Percentiles rank a stretch among this genome's conserved stretches.
Evolutionary conservation across 92 coral and sea anemone species (phyloP).

Genomic region (Scolanthus callimorphus): DNA sequence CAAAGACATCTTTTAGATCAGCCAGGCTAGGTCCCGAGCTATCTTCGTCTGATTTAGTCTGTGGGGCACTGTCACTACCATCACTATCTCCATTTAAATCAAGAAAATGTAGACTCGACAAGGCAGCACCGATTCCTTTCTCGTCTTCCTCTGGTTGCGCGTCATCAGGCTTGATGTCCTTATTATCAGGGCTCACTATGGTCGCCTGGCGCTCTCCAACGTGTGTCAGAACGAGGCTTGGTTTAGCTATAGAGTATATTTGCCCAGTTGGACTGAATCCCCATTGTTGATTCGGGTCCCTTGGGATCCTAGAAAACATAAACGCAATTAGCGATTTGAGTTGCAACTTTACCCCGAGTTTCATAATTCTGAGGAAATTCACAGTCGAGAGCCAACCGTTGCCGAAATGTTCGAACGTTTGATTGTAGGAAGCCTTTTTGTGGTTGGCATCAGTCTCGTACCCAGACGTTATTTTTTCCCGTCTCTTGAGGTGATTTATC

Average conservation of each 20-base stretch:
- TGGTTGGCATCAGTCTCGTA: too few species aligned
- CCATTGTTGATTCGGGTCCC: conserved; percentile 74
- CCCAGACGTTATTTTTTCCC: too few species aligned
- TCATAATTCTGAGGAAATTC: too few species aligned
- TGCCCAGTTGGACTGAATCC: conserved; percentile 89
- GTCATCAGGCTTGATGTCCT: not conserved
- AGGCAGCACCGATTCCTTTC: conserved; percentile 16
- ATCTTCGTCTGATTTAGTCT: conserved; percentile 12
- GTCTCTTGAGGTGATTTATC: too few species aligned
- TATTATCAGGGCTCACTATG: conserved; percentile 2
- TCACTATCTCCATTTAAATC: conserved; percentile 20
- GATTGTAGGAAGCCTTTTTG: too few species aligned
- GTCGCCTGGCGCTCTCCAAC: conserved; percentile 46
- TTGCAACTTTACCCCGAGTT: too few species aligned
- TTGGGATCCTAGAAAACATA: conserved; percentile 49
- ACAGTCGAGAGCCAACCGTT: too few species aligned
- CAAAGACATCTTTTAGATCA: conserved; percentile 61
- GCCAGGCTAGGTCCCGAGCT: conserved; percentile 38
- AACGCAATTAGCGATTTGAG: too few species aligned
- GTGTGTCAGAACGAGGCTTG: conserved; percentile 64
- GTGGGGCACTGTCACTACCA: conserved; percentile 9
- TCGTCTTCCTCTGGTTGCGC: conserved; percentile 9
- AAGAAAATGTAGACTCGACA: conserved; percentile 30
- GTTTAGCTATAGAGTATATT: conserved; percentile 78
- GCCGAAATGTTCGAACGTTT: too few species aligned